phyloP scores from a whole-genome alignment of 2,113 vertebrate species.

The Morone saxatilis region DNA sequence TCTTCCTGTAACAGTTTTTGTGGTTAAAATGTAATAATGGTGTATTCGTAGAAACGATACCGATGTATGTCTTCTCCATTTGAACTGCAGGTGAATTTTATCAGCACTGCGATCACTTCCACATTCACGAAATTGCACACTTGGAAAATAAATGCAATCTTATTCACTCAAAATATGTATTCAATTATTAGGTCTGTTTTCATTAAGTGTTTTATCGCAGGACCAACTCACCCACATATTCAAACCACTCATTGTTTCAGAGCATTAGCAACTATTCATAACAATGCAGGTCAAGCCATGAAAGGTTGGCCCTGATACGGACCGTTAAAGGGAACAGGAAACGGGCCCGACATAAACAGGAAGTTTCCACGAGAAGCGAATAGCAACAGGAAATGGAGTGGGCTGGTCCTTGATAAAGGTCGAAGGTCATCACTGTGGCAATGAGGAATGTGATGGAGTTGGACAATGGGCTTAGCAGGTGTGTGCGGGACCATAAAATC shows the following conservation, averaged over 20 bases:
- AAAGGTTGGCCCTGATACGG: conserved; percentile 60
- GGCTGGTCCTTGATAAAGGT: conserved; percentile 76
- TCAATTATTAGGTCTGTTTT: background rate
- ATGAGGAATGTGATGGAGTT: conserved; percentile 75
- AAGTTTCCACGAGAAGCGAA: conserved; percentile 82
- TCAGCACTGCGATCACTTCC: background rate
- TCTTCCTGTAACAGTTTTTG: too few species aligned
- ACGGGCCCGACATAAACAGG: conserved; percentile 84
- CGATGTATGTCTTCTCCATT: background rate
- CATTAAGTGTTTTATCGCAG: conserved; percentile 34
- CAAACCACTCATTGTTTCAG: conserved; percentile 65
- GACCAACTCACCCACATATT: conserved; percentile 35
- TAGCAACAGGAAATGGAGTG: conserved; percentile 84
- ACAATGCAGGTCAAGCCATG: conserved; percentile 65
- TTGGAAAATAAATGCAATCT: background rate
- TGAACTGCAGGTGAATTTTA: background rate
- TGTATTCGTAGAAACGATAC: background rate
- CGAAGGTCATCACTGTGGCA: conserved; percentile 70
- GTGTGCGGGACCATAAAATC: conserved; percentile 63
- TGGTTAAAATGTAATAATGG: background rate
- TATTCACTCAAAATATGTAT: background rate
- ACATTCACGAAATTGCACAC: background rate
- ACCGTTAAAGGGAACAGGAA: conserved; percentile 79
- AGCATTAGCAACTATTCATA: conserved; percentile 59
- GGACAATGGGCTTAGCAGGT: conserved; percentile 85